Evolutionary conservation across 2,888 invertebrate genomes (phyloP), one percentile per base, ranked within the genome.

Genomic region (Drosophila recens): DNA sequence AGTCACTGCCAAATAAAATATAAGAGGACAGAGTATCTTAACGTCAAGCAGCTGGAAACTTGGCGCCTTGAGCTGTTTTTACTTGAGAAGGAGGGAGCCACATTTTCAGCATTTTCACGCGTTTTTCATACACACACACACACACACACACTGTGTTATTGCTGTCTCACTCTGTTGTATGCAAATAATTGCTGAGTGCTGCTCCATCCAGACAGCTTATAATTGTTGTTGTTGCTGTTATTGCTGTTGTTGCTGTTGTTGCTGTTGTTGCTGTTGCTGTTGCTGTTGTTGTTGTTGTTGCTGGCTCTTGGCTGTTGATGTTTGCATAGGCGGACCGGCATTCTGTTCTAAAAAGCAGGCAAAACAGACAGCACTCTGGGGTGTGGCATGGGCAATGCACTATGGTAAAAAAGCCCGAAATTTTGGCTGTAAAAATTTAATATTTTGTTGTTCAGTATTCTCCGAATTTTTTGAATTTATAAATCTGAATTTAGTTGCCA

Each of bases 181-280:
- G 89, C 89, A 84, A 84, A 84, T 88, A 86, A 84, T 82, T 82
- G 75, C 73, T 73, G 71, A 86, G 83, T 86, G 80, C 69, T 82
- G 77, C 66, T 70, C 45, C 67, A 58, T 48, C 59, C 68, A 79
- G 61, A 45, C 45, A 54, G 71, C 72, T 79, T 75, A 75, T 72
- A 66, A 67, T 67, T 67, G 67, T 70, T 74, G 68, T 79, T 73
- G 67, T 46, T 65, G 40, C 0, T 51, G 54, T 10, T 43, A 49
- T 20, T 27, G 5, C 5, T 27, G 27, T 0, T 46, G 46, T 40
- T 49, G 38, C 65, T 67, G 70, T 69, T 73, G 68, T 63, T 65
- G 46, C 0, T 51, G 54, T 10, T 43, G 54, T 20, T 27, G 5
- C 3, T 27, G 27, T 5, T 46, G 46, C 30, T 49, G 38, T 65